phyloP scores from a whole-genome alignment of 2,113 vertebrate species.

The Centropus bengalensis region DNA sequence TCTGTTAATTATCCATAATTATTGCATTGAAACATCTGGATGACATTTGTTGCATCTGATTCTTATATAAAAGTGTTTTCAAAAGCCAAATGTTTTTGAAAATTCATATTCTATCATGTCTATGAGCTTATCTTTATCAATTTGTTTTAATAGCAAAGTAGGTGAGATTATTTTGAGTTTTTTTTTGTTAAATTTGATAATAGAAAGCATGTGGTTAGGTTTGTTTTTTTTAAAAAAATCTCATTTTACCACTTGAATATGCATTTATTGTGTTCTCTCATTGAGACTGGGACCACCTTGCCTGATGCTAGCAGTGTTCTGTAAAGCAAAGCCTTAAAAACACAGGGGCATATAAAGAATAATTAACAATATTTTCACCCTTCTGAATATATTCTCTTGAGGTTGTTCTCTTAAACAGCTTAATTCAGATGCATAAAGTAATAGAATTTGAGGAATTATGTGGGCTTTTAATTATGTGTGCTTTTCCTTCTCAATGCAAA shows the following conservation, averaged over 20 bases:
- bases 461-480: background rate
- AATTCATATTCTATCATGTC: background rate
- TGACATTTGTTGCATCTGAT: background rate
- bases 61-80: background rate
- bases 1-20: background rate
- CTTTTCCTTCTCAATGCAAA: background rate
- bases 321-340: background rate
- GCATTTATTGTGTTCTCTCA: background rate
- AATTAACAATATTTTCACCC: background rate
- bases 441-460: background rate
- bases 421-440: background rate
- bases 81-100: background rate
- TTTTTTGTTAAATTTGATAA: background rate
- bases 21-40: background rate
- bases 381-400: background rate
- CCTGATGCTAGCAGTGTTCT: background rate
- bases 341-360: background rate
- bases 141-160: background rate
- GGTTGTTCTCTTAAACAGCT: background rate
- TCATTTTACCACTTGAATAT: background rate
- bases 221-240: background rate
- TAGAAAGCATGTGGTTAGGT: background rate
- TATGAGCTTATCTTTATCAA: background rate
- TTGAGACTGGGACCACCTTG: background rate
- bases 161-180: background rate